Conservation (phyloP, 2,113 vertebrate genomes). For the Sorex fumeus region DNA sequence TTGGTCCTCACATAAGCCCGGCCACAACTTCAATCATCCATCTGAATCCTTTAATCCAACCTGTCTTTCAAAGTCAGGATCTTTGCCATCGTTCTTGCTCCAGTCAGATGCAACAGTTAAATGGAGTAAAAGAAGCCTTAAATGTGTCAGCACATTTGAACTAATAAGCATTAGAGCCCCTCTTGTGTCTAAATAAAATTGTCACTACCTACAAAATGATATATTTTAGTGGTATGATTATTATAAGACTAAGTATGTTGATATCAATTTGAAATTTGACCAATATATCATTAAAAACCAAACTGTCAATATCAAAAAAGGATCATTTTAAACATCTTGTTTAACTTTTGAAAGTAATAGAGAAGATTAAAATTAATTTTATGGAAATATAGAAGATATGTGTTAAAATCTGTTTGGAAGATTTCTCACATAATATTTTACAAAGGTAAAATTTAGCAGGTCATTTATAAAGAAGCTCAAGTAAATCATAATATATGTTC, state of each 20-base stretch:
- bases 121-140: constrained; percentile 85
- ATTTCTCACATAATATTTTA: constrained; percentile 24
- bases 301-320: constrained; percentile 50
- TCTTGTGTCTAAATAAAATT: constrained; percentile 62
- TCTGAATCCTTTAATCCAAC: constrained; percentile 89
- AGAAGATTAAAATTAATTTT: constrained; percentile 42
- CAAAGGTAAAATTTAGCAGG: neutral
- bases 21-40: constrained; percentile 87
- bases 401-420: constrained; percentile 7
- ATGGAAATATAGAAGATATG: neutral
- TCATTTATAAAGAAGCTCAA: constrained; percentile 47
- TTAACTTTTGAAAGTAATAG: constrained; percentile 48
- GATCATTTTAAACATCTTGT: constrained; percentile 25
- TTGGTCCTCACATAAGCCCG: constrained; percentile 88
- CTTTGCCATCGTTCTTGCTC: constrained; percentile 88
- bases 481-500: constrained; percentile 9
- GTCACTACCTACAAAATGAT: constrained; percentile 37
- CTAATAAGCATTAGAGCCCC: constrained; percentile 41
- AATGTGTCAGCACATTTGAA: constrained; percentile 85
- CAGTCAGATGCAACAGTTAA: constrained; percentile 82
- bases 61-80: constrained; percentile 91
- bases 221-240: constrained; percentile 53
- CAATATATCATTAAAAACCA: neutral
- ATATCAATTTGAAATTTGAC: constrained; percentile 45
- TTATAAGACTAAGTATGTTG: constrained; percentile 55